A percentile compares a stretch with the other conserved stretches of the same genome.
Evolutionary conservation across 1,140 invertebrate genomes (phyloP).

Genomic region (Geopemphigus sp.): DNA sequence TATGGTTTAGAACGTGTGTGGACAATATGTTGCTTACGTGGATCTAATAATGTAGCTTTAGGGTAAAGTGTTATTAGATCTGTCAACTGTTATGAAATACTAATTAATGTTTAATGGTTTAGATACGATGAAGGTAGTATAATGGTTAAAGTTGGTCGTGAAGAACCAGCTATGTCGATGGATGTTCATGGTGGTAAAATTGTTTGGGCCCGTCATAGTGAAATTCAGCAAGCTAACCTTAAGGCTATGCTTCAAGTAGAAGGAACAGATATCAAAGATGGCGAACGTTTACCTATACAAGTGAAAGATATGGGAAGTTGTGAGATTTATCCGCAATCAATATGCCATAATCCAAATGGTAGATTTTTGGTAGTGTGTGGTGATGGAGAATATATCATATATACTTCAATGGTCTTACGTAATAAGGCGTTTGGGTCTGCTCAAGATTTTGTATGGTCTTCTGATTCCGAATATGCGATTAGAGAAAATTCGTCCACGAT

Average conservation of each 20-base stretch:
- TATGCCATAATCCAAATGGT: constrained; percentile 98
- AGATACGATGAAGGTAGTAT: constrained; percentile 97
- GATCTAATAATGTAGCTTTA: constrained; percentile 94
- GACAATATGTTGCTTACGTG: constrained; percentile 92
- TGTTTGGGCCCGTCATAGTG: constrained; percentile 96
- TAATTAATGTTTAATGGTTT: constrained; percentile 49
- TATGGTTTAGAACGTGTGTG: constrained; percentile 98
- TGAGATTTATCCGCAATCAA: constrained; percentile 98
- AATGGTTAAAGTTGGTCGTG: constrained; percentile 93
- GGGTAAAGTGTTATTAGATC: constrained; percentile 59
- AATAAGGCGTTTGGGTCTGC: constrained; percentile 99
- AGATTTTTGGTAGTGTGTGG: constrained; percentile 98
- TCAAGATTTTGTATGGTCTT: constrained; percentile 98
- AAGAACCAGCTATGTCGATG: constrained; percentile 99
- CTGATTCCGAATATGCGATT: constrained; percentile 93
- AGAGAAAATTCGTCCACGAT: constrained; percentile 86
- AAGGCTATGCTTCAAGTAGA: constrained; percentile 75
- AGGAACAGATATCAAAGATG: constrained; percentile 74
- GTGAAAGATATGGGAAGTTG: constrained; percentile 99
- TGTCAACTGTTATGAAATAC: not conserved
- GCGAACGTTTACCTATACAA: constrained; percentile 85
- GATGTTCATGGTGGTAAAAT: constrained; percentile 97
- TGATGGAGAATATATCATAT: constrained; percentile 98
- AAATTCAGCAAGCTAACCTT: constrained; percentile 96
- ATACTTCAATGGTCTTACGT: constrained; percentile 96